phyloP scores from a whole-genome alignment of 1,140 invertebrate genomes.

The Cheumatopsyche charites region DNA sequence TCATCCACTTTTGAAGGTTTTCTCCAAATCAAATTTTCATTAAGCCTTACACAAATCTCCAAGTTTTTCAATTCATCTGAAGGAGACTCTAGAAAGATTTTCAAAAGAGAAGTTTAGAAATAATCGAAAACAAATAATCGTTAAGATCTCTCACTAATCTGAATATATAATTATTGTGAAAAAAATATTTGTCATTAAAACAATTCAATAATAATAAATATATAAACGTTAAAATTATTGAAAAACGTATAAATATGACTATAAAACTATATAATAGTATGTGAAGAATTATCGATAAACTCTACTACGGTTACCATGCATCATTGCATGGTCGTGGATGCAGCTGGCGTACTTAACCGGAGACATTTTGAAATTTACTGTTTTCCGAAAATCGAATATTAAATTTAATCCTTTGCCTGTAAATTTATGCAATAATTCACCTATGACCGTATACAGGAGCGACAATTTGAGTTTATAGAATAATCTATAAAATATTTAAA shows the following conservation, averaged over 20 bases:
- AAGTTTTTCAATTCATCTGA: constrained; percentile 16
- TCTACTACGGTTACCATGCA: not conserved
- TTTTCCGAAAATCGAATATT: not conserved
- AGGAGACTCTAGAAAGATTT: not conserved
- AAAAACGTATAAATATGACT: too few species aligned
- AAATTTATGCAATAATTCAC: too few species aligned
- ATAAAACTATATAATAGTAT: too few species aligned
- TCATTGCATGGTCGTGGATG: not conserved
- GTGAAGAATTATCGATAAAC: not conserved
- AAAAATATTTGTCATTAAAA: too few species aligned
- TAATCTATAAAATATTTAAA: too few species aligned
- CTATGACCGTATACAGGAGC: too few species aligned
- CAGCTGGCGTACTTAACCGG: constrained; percentile 1
- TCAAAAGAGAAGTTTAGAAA: not conserved
- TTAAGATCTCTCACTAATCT: too few species aligned
- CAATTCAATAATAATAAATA: too few species aligned
- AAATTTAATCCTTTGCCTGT: too few species aligned
- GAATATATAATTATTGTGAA: too few species aligned
- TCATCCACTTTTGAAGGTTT: constrained; percentile 11
- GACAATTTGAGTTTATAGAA: too few species aligned
- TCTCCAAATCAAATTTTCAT: constrained; percentile 17
- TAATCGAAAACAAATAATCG: not conserved
- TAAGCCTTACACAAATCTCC: constrained; percentile 11
- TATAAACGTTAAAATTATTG: too few species aligned
- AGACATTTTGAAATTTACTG: not conserved